Base-by-base conservation (phyloP, 1,140 invertebrate genomes). In the Brachionus koreanus region DNA sequence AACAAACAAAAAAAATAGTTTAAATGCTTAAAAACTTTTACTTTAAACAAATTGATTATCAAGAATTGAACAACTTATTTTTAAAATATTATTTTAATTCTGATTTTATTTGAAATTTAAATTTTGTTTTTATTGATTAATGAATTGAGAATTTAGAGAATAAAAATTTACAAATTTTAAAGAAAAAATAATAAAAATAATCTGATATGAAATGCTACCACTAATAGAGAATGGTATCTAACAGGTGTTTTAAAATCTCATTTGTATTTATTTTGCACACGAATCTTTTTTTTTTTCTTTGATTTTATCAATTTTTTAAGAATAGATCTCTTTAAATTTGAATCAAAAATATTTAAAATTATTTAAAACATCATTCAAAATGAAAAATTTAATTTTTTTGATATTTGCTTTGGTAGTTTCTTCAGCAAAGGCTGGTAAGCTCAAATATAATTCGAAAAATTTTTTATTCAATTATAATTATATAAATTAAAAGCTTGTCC, bases 401-500 rank as follows among this genome's bases (percentile, higher is more conserved):
- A 37, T 69, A 19, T 19, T 39, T 42, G 4, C 16, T 39, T 16
- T 69, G 16, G 35, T 35, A 16, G 16, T 16, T 19, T 69, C 65
- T 39, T 37, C 65, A 9, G 35, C 65, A 7, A 69, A 69, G 37
- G 65, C 65, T 69, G 65, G 65, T 69, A 69, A 69, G 7, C 16
- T 39, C 12, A 39, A n/a, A n/a, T 16, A 37, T 16, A 39, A 16
- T 16, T n/a, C n/a, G 37, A 39, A 5, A 9, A 16, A 39, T 39
- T 43, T 42, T 39, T 29, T 19, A 19, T 35, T 72, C 4, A 46
- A 46, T 46, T 25, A 46, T 25, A 25, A 46, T 42, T 23, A 19
- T 74, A 1, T 25, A 33, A 72, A 61, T 33, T 79, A 16, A 61
- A 61, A 79, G 76, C 76, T 23, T 79, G 76, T 65, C 76, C 76